Base-by-base conservation (phyloP, 2,888 invertebrate genomes). In the Parapristionchus giblindavisi region DNA sequence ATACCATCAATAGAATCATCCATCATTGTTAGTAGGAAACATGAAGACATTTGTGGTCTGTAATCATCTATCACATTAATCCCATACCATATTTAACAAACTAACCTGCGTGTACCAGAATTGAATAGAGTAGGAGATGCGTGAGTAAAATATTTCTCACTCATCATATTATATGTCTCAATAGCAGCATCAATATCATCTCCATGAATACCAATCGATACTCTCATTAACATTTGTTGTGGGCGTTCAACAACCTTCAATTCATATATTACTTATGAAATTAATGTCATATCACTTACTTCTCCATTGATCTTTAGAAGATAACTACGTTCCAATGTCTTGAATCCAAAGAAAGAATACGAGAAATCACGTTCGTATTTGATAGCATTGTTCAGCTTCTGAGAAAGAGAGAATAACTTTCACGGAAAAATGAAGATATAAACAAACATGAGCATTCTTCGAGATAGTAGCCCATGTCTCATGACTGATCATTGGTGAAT, bases 321-420 rank as follows among this genome's bases (percentile, higher is more conserved):
- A 89, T 98, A 99, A 0, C 96, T 96, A 61, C 94, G 91, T 88
- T 99, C 98, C 74, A 99, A 90, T 0, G 98, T 99, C 91, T 97
- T 98, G 88, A 98, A 98, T n/a, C 98, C 99, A 91, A 99, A 99
- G 89, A 95, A 99, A 88, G 95, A 96, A 90, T 97, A 99, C 77
- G 92, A 93, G 89, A 94, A 99, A 89, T 99, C 99, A 83, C 98
- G 92, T 88, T 97, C 96, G 89, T 98, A 96, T 54, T 97, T 94
- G 84, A 99, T 96, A 29, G 95, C 93, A 0, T 96, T 95, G 89
- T 99, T 95, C 68, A 99, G 90, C 78, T 92, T 91, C 85, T 90
- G 85, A 78, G 70, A 17, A 36, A 77, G 11, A 76, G 17, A n/a
- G 11, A 21, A 75, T 32, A 40, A 43, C 14, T 32, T 38, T 21